Evolutionary conservation across 2,888 invertebrate genomes (phyloP).

Genomic region (Gnatocerus cornutus): DNA sequence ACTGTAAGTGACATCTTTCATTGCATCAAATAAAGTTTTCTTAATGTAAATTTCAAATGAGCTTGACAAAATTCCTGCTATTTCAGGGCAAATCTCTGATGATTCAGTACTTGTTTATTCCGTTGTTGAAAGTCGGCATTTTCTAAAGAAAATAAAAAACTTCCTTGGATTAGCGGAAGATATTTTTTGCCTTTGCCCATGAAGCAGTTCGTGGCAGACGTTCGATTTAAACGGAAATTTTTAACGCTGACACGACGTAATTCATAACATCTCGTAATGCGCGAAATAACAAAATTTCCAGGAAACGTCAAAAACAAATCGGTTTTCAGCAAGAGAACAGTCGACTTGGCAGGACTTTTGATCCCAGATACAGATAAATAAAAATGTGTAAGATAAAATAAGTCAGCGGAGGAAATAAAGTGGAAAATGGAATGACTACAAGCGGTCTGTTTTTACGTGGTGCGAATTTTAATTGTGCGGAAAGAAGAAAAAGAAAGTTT

Average conservation of each 20-base stretch:
- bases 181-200: conserved; percentile 11
- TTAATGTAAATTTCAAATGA: too few relatives aligned
- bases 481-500: conserved; percentile 19
- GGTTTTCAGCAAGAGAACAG: background rate
- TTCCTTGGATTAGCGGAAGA: background rate
- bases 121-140: too few relatives aligned
- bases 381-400: conserved; percentile 1
- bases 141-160: conserved; percentile 7
- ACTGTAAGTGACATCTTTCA: too few relatives aligned
- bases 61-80: too few relatives aligned
- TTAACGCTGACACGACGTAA: conserved; percentile 6
- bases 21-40: too few relatives aligned
- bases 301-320: conserved; percentile 5
- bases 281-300: conserved; percentile 3
- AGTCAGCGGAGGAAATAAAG: conserved; percentile 18
- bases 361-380: conserved; percentile 11
- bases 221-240: conserved; percentile 6
- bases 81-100: too few relatives aligned
- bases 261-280: conserved; percentile 5
- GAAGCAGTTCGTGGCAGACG: background rate
- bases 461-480: conserved; percentile 20
- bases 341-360: conserved; percentile 4
- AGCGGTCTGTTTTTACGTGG: conserved; percentile 21
- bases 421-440: conserved; percentile 21
- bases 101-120: too few relatives aligned